Evolutionary conservation across 2,113 vertebrate species (phyloP), one percentile per base, ranked within the genome.

Genomic region (Clarias macrocephalus): DNA sequence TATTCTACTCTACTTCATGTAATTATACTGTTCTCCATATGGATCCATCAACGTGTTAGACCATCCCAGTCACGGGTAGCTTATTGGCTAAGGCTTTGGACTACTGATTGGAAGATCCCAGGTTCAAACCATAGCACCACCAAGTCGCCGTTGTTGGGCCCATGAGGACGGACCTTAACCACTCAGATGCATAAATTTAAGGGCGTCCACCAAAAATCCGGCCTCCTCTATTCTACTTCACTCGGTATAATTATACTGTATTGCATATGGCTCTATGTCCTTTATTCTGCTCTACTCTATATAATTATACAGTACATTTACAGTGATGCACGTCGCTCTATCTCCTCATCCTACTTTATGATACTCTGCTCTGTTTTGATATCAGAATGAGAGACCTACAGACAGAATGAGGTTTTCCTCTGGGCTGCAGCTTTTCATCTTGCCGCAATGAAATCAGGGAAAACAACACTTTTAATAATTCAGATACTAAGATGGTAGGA

Each of bases 381-480:
- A 25, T 52, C 12, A 33, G 65, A 83, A 28, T 52, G 65, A 70
- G 48, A 84, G 82, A 57, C 13, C 19, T 12, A 18, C 62, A 57
- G 52, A 84, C n/a, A 73, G 66, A 84, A 54, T 42, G 80, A 16
- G 59, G 16, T n/a, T 62, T 81, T 85, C 33, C 28, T 65, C 70
- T 82, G 80, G 91, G 91, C 86, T 19, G 90, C 90, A 89, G 93
- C 37, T 10, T 82, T 91, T 92, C 87, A 84, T 91, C 91, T 92
- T 91, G 91, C 92, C 93, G 94, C 93, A 94, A 92, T 93, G 92
- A 93, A 94, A 94, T 94, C 92, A 94, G 92, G 93, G 92, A 94
- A 94, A 94, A 94, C 93, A 94, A 94, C 93, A 94, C 92, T 94
- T 93, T 95, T 93, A 95, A 94, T 94, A 94, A 95, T 94, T 94